Evolutionary conservation across 2,797 vertebrate genomes (phyloP).

Genomic region (Siniperca obscura): DNA sequence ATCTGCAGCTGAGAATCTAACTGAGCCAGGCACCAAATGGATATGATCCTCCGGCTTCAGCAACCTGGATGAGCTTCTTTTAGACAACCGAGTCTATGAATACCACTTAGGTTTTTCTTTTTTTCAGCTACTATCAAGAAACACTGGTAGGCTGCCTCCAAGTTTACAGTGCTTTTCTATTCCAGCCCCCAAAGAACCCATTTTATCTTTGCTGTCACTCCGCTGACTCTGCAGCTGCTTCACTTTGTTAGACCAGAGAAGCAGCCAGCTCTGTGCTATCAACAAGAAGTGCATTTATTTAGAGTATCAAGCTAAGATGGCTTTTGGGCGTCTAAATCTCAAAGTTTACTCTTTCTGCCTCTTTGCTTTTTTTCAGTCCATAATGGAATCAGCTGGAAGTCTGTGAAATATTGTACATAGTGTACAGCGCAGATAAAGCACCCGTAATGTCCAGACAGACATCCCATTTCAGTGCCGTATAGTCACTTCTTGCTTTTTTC

Average conservation of each 20-base stretch:
- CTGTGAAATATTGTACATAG: constrained; percentile 41
- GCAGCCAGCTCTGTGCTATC: constrained; percentile 67
- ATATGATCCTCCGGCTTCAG: constrained; percentile 66
- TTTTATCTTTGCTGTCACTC: constrained; percentile 79
- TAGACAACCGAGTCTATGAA: constrained; percentile 56
- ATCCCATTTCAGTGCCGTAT: constrained; percentile 16
- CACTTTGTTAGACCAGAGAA: constrained; percentile 69
- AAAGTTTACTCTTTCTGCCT: constrained; percentile 53
- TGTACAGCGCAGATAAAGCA: constrained; percentile 37
- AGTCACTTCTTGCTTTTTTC: neutral
- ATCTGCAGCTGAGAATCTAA: constrained; percentile 52
- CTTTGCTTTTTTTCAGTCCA: constrained; percentile 36
- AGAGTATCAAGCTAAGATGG: constrained; percentile 56
- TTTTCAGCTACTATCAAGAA: constrained; percentile 66
- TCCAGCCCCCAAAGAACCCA: constrained; percentile 72
- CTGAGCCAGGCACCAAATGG: constrained; percentile 55
- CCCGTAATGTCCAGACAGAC: constrained; percentile 36
- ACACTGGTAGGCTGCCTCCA: constrained; percentile 70
- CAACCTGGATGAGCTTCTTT: constrained; percentile 70
- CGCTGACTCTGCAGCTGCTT: constrained; percentile 55
- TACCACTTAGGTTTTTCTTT: constrained; percentile 61
- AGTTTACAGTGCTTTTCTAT: constrained; percentile 76
- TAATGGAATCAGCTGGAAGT: constrained; percentile 36
- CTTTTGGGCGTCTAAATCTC: constrained; percentile 64
- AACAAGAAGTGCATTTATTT: constrained; percentile 71